Evolutionary conservation across 30 jellyfish, hydroid and myxozoan species (phyloP).

Genomic region (Rhopilema esculentum): DNA sequence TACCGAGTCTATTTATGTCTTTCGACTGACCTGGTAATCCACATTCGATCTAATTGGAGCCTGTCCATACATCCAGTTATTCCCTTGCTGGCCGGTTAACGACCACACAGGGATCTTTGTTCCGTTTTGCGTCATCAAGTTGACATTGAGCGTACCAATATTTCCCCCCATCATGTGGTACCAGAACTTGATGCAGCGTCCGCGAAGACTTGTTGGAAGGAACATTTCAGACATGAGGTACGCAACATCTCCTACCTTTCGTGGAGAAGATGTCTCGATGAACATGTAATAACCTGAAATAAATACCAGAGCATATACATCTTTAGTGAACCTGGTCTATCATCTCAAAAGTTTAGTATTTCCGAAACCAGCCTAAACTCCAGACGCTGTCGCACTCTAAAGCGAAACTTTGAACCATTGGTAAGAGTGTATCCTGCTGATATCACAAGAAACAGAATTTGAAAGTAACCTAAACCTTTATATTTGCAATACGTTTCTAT

Average conservation of each 20-base stretch:
- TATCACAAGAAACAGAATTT: no score
- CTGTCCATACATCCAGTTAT: conserved; percentile 89
- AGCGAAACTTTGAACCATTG: no score
- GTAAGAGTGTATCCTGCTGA: no score
- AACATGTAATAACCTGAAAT: conserved; percentile 80
- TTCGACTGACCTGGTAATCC: conserved; percentile 82
- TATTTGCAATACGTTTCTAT: neutral
- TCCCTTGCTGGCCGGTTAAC: conserved; percentile 88
- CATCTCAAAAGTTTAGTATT: no score
- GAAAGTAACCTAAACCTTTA: no score
- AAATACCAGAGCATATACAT: neutral
- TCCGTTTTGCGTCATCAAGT: conserved; percentile 86
- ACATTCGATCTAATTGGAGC: conserved; percentile 89
- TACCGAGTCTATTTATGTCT: neutral
- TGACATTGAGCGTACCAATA: conserved; percentile 87
- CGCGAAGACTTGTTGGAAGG: conserved; percentile 86
- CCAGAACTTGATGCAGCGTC: conserved; percentile 97
- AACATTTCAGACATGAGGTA: conserved; percentile 95
- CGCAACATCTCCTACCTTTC: conserved; percentile 80
- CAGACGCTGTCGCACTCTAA: no score
- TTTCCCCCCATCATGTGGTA: conserved; percentile 92
- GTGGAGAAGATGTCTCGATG: conserved; percentile 88
- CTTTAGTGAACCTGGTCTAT: no score
- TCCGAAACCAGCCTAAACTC: no score
- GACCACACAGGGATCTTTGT: conserved; percentile 86